Conservation (phyloP, 64 coral and sea anemone species). For the Orbicella faveolata region DNA sequence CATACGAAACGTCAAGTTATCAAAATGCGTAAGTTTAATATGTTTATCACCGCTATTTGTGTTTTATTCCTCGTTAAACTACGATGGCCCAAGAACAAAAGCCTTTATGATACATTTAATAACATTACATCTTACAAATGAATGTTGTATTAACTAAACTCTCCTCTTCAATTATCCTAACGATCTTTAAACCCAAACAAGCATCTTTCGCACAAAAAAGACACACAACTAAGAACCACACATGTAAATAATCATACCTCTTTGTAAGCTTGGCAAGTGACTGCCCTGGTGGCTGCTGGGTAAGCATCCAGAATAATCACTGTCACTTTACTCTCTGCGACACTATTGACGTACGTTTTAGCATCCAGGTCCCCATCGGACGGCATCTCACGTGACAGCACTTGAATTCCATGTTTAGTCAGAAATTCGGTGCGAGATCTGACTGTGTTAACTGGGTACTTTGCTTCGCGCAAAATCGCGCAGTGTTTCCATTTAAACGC, state of each 20-base stretch:
- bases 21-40: no score
- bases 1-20: no score
- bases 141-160: no score
- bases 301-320: slow-evolving; percentile 68
- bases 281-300: slow-evolving; percentile 61
- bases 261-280: slow-evolving; percentile 73
- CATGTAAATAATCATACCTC: slow-evolving; percentile 22
- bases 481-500: slow-evolving; percentile 64
- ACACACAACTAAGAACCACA: not conserved
- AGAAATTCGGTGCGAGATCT: slow-evolving; percentile 67
- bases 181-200: no score
- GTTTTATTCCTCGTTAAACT: no score
- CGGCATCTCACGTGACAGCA: slow-evolving; percentile 70
- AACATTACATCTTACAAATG: no score
- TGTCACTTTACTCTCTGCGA: slow-evolving; percentile 50
- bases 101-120: no score
- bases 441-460: slow-evolving; percentile 63
- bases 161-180: no score
- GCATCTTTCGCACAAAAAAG: no score
- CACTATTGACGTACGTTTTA: slow-evolving; percentile 49
- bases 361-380: slow-evolving; percentile 55
- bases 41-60: no score
- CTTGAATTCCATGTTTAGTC: slow-evolving; percentile 52
- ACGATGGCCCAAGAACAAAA: no score
- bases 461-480: slow-evolving; percentile 58